phyloP scores from a whole-genome alignment of 2,113 vertebrate species.

The Gadus chalcogrammus region DNA sequence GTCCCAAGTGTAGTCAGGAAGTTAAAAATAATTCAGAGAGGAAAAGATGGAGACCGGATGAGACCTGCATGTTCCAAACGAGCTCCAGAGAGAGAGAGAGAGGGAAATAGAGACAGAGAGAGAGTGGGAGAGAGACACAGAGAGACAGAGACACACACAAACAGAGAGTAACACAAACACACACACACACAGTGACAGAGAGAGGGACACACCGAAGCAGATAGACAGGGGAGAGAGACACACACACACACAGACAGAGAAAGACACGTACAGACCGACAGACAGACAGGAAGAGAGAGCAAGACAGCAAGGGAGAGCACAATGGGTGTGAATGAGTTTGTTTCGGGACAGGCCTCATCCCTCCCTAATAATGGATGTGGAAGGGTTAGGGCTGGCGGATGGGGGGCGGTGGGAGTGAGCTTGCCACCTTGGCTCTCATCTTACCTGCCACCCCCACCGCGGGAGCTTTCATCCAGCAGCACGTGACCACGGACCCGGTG shows the following conservation, averaged over 20 bases:
- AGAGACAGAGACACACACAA: no score
- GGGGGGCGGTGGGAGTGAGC: not conserved
- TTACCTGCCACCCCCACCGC: constrained; percentile 8
- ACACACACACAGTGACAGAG: no score
- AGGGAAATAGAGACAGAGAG: no score
- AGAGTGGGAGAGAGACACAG: no score
- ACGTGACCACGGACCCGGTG: constrained; percentile 47
- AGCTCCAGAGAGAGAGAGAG: constrained; percentile 7
- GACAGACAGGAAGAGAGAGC: not conserved
- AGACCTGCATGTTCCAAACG: constrained; percentile 52
- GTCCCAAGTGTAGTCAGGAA: constrained; percentile 46
- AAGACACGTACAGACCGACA: no score
- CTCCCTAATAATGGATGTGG: constrained; percentile 31
- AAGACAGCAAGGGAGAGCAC: constrained; percentile 27
- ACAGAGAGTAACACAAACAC: no score
- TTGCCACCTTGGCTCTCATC: constrained; percentile 51
- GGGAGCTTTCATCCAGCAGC: constrained; percentile 57
- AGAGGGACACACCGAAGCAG: no score
- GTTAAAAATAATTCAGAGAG: constrained; percentile 60
- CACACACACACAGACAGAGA: not conserved
- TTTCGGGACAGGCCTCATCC: constrained; percentile 50
- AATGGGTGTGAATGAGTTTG: constrained; percentile 42
- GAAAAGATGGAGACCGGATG: constrained; percentile 31
- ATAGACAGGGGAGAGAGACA: not conserved
- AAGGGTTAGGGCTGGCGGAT: not conserved